These are phyloP conservation scores for Drepana arcuata DNA, from an alignment of 1,140 invertebrate genomes.

Conservation along the genomic window DNA sequence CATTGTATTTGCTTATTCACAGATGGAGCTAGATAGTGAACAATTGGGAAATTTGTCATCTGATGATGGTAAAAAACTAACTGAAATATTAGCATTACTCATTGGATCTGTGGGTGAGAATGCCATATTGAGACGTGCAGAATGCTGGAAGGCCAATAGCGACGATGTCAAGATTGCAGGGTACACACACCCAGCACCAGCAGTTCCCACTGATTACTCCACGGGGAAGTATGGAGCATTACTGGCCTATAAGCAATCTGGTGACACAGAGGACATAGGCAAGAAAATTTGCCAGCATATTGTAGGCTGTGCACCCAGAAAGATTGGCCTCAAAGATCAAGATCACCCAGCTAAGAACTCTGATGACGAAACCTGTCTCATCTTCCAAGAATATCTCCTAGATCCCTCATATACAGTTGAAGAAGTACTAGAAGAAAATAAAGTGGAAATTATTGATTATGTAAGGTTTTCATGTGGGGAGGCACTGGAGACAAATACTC, in stretches of 20 bases:
- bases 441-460: slow-evolving; percentile 85
- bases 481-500: slow-evolving; percentile 38
- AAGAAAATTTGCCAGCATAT: slow-evolving; percentile 91
- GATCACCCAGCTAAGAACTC: slow-evolving; percentile 75
- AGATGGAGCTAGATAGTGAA: slow-evolving; percentile 79
- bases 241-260: slow-evolving; percentile 76
- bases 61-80: slow-evolving; percentile 79
- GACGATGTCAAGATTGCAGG: slow-evolving; percentile 75
- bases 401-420: slow-evolving; percentile 82
- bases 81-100: slow-evolving; percentile 85
- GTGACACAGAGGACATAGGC: slow-evolving; percentile 73
- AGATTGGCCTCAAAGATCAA: slow-evolving; percentile 79
- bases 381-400: slow-evolving; percentile 91
- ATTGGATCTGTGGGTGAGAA: slow-evolving; percentile 94
- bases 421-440: slow-evolving; percentile 79
- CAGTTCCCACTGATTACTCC: slow-evolving; percentile 58
- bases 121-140: slow-evolving; percentile 82
- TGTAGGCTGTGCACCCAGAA: slow-evolving; percentile 89
- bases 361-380: slow-evolving; percentile 82
- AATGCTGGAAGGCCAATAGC: slow-evolving; percentile 78
- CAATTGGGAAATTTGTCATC: slow-evolving; percentile 75
- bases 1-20: too few species aligned
- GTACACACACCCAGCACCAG: slow-evolving; percentile 81
- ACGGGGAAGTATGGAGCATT: slow-evolving; percentile 89
- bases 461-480: slow-evolving; percentile 89